Conservation (phyloP, 2,113 vertebrate genomes). For the Microcebus jonahi region DNA sequence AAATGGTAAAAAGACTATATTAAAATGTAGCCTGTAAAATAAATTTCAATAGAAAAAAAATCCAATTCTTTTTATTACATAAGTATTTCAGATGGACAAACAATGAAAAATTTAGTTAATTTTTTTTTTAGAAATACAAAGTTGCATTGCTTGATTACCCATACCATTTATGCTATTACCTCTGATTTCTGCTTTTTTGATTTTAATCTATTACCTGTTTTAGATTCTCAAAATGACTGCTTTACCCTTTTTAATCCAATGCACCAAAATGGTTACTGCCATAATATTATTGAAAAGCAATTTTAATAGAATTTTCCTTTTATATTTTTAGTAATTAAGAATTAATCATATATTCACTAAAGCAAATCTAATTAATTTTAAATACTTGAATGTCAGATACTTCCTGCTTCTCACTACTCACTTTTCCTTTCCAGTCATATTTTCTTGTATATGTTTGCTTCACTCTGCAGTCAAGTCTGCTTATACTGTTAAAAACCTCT, state of each 20-base stretch:
- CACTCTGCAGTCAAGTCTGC: not conserved
- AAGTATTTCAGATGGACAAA: not conserved
- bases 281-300: not conserved
- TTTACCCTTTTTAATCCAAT: constrained; percentile 7
- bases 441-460: not conserved
- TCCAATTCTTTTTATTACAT: not conserved
- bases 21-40: not conserved
- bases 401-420: not conserved
- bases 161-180: not conserved
- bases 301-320: not conserved
- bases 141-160: not conserved
- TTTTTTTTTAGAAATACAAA: not conserved
- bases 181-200: not conserved
- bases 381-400: not conserved
- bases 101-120: not conserved
- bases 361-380: not conserved
- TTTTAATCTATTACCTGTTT: not conserved
- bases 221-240: not conserved
- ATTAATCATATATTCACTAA: not conserved
- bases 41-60: not conserved
- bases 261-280: constrained; percentile 1
- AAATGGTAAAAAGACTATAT: not conserved
- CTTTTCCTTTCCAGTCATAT: not conserved
- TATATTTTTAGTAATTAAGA: not conserved
- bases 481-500: not conserved